Evolutionary conservation across 2,113 vertebrate species (phyloP).

Genomic region (Jacana jacana): DNA sequence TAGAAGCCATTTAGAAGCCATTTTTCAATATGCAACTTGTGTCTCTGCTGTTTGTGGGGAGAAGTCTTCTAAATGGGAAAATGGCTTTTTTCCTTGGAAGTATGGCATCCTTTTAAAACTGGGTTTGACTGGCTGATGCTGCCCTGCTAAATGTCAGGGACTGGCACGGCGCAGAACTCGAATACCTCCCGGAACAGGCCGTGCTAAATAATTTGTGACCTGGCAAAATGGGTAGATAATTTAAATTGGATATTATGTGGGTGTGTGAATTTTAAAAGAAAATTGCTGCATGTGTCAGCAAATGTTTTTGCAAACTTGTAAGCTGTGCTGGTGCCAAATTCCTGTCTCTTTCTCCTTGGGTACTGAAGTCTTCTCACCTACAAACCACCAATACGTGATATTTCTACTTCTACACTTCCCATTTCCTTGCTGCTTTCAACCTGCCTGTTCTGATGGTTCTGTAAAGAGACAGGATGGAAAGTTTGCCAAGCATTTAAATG

Average conservation of each 20-base stretch:
- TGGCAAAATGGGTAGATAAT: not conserved
- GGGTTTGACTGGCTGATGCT: not conserved
- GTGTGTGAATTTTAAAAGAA: not conserved
- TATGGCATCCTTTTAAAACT: not conserved
- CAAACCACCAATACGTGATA: not conserved
- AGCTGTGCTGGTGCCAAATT: not conserved
- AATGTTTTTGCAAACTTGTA: not conserved
- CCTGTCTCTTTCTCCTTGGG: not conserved
- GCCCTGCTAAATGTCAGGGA: not conserved
- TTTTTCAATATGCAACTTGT: not conserved
- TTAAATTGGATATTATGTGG: not conserved
- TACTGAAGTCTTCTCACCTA: not conserved
- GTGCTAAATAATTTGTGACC: not conserved
- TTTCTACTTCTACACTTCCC: not conserved
- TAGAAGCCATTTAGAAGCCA: not conserved
- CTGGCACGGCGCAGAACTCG: not conserved
- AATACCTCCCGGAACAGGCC: not conserved
- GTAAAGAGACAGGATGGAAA: not conserved
- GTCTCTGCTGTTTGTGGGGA: not conserved
- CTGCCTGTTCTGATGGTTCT: not conserved
- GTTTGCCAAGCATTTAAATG: not conserved
- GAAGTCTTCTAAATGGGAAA: not conserved
- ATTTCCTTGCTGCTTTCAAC: not conserved
- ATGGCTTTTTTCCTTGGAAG: not conserved
- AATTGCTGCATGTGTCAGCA: not conserved